phyloP scores from a whole-genome alignment of 2,113 vertebrate genomes.

The Taurulus bubalis region DNA sequence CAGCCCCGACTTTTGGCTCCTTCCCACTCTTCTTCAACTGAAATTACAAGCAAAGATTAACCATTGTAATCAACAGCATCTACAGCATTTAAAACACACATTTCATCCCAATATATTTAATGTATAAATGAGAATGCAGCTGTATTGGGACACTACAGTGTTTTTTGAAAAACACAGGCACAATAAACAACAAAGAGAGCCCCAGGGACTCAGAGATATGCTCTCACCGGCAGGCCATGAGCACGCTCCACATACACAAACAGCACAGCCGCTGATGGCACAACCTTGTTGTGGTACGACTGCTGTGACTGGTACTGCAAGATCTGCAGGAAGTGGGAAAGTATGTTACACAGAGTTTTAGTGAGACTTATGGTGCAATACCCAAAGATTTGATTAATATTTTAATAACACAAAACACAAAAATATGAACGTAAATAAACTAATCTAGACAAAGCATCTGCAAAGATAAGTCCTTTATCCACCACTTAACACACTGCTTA shows the following conservation, averaged over 20 bases:
- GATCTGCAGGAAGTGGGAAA: slow-evolving; percentile 76
- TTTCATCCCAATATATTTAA: neutral
- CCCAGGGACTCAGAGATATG: slow-evolving; percentile 5
- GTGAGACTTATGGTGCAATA: neutral
- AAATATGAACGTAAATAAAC: neutral
- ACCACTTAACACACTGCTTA: neutral
- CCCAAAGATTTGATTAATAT: neutral
- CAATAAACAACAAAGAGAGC: slow-evolving; percentile 27
- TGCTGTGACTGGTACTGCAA: slow-evolving; percentile 85
- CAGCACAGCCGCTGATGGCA: slow-evolving; percentile 86
- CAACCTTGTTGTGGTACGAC: slow-evolving; percentile 86
- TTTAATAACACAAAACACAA: slow-evolving; percentile 13
- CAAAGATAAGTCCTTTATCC: neutral
- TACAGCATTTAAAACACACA: slow-evolving; percentile 13
- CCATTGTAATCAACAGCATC: neutral
- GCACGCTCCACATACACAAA: slow-evolving; percentile 90
- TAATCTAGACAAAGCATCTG: neutral
- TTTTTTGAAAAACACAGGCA: slow-evolving; percentile 6
- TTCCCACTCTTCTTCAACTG: slow-evolving; percentile 91
- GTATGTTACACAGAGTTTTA: neutral
- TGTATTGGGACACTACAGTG: neutral
- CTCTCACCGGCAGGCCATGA: slow-evolving; percentile 87
- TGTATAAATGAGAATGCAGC: neutral
- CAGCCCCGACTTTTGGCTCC: slow-evolving; percentile 85
- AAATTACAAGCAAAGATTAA: slow-evolving; percentile 35